Evolutionary conservation across 2,888 invertebrate species (phyloP).

Genomic region (Unio delphinus): DNA sequence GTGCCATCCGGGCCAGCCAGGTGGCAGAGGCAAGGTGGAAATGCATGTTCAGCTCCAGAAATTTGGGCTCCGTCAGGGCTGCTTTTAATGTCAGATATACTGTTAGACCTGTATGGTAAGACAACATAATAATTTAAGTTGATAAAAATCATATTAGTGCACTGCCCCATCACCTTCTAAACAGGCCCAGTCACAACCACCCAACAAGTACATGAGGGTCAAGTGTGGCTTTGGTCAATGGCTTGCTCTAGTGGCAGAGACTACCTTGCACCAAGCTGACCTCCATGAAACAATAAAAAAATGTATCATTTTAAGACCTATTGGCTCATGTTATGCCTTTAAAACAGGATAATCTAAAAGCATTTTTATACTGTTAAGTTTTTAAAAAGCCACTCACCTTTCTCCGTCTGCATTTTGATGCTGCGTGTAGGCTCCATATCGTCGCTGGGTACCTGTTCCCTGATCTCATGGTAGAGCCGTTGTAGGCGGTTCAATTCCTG

Average conservation of each 20-base stretch:
- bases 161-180: no score
- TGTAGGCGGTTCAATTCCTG: slow-evolving; percentile 82
- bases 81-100: slow-evolving; percentile 72
- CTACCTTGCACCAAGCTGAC: no score
- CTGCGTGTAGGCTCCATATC: slow-evolving; percentile 73
- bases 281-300: no score
- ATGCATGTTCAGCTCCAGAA: slow-evolving; percentile 80
- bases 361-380: no score
- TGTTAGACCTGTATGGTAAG: slow-evolving; percentile 58
- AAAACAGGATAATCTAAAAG: neutral
- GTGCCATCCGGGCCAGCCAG: slow-evolving; percentile 89
- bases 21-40: slow-evolving; percentile 86
- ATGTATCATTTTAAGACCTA: neutral
- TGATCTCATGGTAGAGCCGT: slow-evolving; percentile 81
- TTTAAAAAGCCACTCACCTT: slow-evolving; percentile 44
- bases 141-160: no score
- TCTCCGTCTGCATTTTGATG: slow-evolving; percentile 65
- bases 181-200: no score
- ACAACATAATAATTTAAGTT: slow-evolving; percentile 6
- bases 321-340: no score
- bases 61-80: slow-evolving; percentile 83
- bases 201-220: no score
- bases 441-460: slow-evolving; percentile 74
- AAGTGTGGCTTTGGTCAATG: no score
- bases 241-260: no score